Evolutionary conservation across 2,797 vertebrate species (phyloP).

Genomic region (Esox lucius): DNA sequence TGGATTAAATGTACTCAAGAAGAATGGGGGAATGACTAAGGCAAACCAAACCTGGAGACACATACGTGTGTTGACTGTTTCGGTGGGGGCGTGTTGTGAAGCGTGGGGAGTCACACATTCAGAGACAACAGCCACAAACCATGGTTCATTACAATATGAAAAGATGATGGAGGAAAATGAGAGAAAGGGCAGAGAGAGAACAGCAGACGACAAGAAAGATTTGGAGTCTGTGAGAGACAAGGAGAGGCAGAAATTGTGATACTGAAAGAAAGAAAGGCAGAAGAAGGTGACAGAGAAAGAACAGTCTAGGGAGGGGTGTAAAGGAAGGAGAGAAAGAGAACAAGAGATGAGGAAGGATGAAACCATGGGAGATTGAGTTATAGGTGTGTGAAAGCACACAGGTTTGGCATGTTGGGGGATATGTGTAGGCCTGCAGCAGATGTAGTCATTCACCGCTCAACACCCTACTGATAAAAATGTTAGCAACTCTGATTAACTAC

Average conservation of each 20-base stretch:
- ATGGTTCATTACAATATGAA: slow-evolving; percentile 1
- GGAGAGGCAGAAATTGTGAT: background rate
- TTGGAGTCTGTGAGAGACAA: background rate
- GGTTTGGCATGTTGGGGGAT: background rate
- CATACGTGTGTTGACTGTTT: too few species aligned
- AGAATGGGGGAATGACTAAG: background rate
- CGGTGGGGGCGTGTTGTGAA: background rate
- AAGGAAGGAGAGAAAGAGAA: background rate
- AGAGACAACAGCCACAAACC: background rate
- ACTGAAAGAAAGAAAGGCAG: background rate
- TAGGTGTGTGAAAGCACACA: slow-evolving; percentile 5
- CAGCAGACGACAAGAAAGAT: background rate
- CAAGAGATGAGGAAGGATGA: background rate
- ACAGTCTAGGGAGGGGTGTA: too few species aligned
- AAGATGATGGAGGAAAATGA: background rate
- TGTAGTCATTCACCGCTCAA: background rate
- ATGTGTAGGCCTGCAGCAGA: background rate
- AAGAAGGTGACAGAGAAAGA: background rate
- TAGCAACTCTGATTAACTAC: background rate
- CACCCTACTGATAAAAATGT: background rate
- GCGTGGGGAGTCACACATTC: background rate
- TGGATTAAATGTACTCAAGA: background rate
- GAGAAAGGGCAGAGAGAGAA: background rate
- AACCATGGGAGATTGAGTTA: slow-evolving; percentile 5
- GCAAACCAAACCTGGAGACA: background rate